Evolutionary conservation across 2,888 invertebrate species (phyloP).

Genomic region (Hybos culiciformis): DNA sequence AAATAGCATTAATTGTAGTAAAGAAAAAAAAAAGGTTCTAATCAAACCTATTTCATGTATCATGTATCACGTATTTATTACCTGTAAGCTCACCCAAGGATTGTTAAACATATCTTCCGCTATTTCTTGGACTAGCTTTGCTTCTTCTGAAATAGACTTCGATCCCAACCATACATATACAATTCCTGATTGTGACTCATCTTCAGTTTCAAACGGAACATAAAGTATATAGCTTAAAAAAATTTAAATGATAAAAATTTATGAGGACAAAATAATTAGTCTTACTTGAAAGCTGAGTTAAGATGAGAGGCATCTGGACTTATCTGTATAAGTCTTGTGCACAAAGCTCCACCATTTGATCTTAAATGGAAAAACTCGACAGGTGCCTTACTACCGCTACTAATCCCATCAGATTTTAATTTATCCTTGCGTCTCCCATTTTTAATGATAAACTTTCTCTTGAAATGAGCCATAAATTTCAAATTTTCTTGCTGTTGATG

Average conservation of each 20-base stretch:
- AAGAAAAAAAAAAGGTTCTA: too few species aligned
- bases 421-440: constrained; percentile 63
- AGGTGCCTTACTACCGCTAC: constrained; percentile 38
- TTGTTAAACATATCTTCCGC: constrained; percentile 86
- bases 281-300: constrained; percentile 91
- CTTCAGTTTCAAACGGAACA: constrained; percentile 80
- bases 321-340: constrained; percentile 84
- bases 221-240: constrained; percentile 71
- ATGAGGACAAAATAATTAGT: constrained; percentile 9
- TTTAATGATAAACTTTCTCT: constrained; percentile 83
- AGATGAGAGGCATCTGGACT: constrained; percentile 69
- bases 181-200: constrained; percentile 65
- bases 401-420: constrained; percentile 28
- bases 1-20: too few species aligned
- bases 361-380: constrained; percentile 91
- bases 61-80: constrained; percentile 28
- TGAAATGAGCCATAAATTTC: constrained; percentile 96
- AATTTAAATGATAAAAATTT: constrained; percentile 5
- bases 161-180: constrained; percentile 94
- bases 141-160: constrained; percentile 72
- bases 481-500: constrained; percentile 98
- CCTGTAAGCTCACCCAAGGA: constrained; percentile 63
- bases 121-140: constrained; percentile 74
- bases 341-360: constrained; percentile 89
- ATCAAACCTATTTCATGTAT: too few species aligned